Evolutionary conservation across 2,797 vertebrate genomes (phyloP), one percentile per base, ranked within the genome.

Genomic region (Alosa sapidissima): DNA sequence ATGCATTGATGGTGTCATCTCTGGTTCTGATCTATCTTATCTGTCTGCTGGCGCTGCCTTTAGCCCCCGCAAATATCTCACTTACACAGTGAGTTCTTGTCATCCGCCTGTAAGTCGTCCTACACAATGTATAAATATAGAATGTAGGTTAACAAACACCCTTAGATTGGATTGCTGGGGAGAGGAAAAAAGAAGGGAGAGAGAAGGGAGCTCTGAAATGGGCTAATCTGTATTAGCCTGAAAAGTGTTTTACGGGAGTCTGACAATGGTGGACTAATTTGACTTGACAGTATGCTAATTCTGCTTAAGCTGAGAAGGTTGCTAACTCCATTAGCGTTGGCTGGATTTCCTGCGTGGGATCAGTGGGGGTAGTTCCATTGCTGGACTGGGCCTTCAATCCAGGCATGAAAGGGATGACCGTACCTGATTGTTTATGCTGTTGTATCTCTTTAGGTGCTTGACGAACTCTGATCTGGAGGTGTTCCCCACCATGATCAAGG

Each of bases 401-500:
- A 8, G n/a, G 5, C 11, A 11, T 51, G n/a, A 49, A 33, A 5
- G 5, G 5, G 41, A 28, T 4, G 62, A 75, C 33, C 93, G 94
- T 95, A 99, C 98, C 97, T 98, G 97, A 91, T 96, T 97, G 91
- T 95, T 95, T 49, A 92, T 55, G 88, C 94, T 92, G 91, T 92
- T 88, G 0, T 97, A 97, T 93, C 96, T 95, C 93, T 98, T 99
- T 92, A 99, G 95, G 87, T 99, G 97, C 91, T 96, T 99, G 94
- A 99, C 92, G 93, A 99, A 99, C 90, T 98, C 97, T 86, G 96
- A 92, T 89, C 96, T 96, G 92, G 97, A 97, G 68, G 97, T 95
- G 89, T 98, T 97, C 86, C 93, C 93, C 45, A 96, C 97, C 60
- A 94, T 89, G 78, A 96, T 97, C 91, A 99, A 94, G 0, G 95